Evolutionary conservation across 2,888 invertebrate genomes (phyloP), one percentile per base, ranked within the genome.

Genomic region (Acronicta alni): DNA sequence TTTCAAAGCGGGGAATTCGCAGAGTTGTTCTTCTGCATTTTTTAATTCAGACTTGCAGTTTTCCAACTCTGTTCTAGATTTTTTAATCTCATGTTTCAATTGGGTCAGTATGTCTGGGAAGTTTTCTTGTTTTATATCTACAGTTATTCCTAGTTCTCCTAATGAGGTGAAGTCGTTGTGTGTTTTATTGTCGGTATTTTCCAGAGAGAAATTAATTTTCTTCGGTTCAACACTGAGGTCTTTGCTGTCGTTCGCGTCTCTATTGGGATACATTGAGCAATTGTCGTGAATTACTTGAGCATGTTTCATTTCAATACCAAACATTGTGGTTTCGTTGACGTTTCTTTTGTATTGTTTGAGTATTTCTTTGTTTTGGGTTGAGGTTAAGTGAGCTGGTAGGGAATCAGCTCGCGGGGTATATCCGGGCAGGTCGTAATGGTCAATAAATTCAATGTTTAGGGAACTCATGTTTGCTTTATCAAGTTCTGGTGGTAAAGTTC

Each of bases 81-180:
- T 94, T 44, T 95, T 95, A 3, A 96, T 92, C 77, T 96, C 95
- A 57, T 91, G 83, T 79, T 94, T 94, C 15, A 94, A 67, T 54
- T 93, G 93, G 1, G 90, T 86, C 38, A 94, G 69, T 67, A 94
- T 90, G 54, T 94, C 93, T 0, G 93, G 91, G 70, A 91, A 92
- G 64, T 91, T 90, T 67, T 92, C 89, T 71, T 92, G 91, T 67
- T 83, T 90, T 0, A 93, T 75, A 44, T 94, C 90, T 49, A 96
- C 77, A 0, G 86, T 87, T 45, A 95, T 89, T 4, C 96, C 91
- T 41, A 95, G 89, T 44, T 95, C 91, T 71, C 95, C 91, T 10
- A 95, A 90, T 35, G 95, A 95, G 2, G 92, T 90, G 53, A 95
- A 93, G 52, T 91, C 89, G 17, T 90, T 88, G 30, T 89, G 86